These are phyloP conservation scores for Alloplasta piceator DNA, from an alignment of 2,888 invertebrate species.

Conservation along the genomic window DNA sequence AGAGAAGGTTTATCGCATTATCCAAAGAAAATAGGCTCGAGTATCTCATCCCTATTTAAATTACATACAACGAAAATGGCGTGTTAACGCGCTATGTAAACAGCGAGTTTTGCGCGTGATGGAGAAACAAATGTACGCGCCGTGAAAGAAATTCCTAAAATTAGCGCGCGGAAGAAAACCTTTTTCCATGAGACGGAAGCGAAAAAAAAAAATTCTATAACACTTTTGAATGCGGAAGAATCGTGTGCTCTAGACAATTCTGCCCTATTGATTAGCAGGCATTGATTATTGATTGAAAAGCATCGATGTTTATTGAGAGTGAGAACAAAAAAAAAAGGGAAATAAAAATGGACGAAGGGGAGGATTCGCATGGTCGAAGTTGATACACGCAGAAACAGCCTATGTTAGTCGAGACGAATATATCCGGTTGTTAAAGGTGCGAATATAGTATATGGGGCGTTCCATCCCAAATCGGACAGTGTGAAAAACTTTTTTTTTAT, in stretches of 20 bases:
- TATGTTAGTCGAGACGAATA: slow-evolving; percentile 21
- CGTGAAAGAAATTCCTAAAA: slow-evolving; percentile 14
- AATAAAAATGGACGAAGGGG: slow-evolving; percentile 2
- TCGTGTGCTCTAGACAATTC: too few species aligned
- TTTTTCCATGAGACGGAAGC: slow-evolving; percentile 11
- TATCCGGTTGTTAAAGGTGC: slow-evolving; percentile 63
- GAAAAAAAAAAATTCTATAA: too few species aligned
- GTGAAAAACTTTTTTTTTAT: too few species aligned
- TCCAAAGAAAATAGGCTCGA: slow-evolving; percentile 29
- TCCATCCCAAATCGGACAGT: too few species aligned
- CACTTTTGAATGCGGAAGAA: too few species aligned
- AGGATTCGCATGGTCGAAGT: slow-evolving; percentile 45
- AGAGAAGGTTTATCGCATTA: slow-evolving; percentile 23
- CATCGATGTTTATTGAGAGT: slow-evolving; percentile 15
- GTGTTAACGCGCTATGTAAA: slow-evolving; percentile 22
- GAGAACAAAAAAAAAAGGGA: neutral
- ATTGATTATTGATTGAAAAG: too few species aligned
- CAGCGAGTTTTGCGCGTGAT: slow-evolving; percentile 7
- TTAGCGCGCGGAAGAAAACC: neutral
- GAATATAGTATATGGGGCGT: too few species aligned
- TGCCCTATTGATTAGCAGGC: slow-evolving; percentile 44
- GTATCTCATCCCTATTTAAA: slow-evolving; percentile 13
- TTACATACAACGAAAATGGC: neutral
- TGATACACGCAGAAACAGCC: neutral
- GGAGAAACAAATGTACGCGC: slow-evolving; percentile 20